Evolutionary conservation across 2,888 invertebrate species (phyloP).

Genomic region (Synanthedon formicaeformis): DNA sequence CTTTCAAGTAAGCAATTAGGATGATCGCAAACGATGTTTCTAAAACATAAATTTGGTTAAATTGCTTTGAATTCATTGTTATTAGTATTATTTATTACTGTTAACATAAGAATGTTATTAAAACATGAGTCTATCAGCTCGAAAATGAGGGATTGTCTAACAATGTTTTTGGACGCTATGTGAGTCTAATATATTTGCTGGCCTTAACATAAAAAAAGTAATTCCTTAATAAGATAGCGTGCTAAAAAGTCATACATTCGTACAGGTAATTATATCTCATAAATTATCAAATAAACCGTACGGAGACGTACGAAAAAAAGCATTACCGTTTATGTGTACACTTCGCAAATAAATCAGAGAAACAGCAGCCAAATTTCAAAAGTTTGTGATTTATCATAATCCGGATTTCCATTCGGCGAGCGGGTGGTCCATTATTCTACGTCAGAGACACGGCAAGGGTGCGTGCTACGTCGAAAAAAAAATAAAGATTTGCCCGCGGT

Average conservation of each 20-base stretch:
- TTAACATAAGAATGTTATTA: too few species aligned
- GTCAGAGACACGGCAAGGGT: constrained; percentile 61
- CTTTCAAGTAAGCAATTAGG: too few species aligned
- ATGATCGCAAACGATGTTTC: too few species aligned
- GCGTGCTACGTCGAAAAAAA: constrained; percentile 42
- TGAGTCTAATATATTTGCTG: too few species aligned
- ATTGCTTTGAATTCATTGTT: too few species aligned
- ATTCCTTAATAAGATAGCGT: background rate
- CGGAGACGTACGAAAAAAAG: background rate
- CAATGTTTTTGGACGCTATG: too few species aligned
- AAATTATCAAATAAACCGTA: background rate
- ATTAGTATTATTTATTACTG: too few species aligned
- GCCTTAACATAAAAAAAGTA: too few species aligned
- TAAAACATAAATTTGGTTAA: too few species aligned
- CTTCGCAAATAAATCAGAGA: constrained; percentile 53
- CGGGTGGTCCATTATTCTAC: constrained; percentile 63
- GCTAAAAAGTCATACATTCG: background rate
- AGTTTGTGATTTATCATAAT: constrained; percentile 69
- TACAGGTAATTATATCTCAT: background rate
- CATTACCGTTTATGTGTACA: constrained; percentile 34
- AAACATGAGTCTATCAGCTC: too few species aligned
- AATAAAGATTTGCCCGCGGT: constrained; percentile 7
- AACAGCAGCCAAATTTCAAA: constrained; percentile 61
- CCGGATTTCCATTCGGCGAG: constrained; percentile 63
- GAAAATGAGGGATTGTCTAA: too few species aligned